These are phyloP conservation scores for Heliconius ismenius DNA, from an alignment of 2,888 invertebrate species.

Conservation along the genomic window DNA sequence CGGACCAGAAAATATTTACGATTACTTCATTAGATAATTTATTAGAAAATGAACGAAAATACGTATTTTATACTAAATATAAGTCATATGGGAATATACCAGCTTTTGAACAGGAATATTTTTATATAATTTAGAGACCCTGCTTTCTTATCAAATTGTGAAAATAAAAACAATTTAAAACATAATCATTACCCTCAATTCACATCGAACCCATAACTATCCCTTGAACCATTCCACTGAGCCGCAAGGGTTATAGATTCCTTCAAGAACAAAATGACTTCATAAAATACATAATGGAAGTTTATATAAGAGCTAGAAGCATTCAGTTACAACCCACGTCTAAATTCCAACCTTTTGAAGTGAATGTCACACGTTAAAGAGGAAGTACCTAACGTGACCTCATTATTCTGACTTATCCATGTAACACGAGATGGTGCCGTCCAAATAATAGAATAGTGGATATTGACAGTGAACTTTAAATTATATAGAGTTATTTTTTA, in stretches of 20 bases:
- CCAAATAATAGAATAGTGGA: conserved; percentile 4
- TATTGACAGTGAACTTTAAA: conserved; percentile 25
- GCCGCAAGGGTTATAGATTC: not conserved
- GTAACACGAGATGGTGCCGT: conserved; percentile 9
- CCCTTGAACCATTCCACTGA: too few species aligned
- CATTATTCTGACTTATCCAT: conserved; percentile 35
- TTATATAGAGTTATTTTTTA: not conserved
- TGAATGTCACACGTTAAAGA: conserved; percentile 48
- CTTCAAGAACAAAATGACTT: not conserved
- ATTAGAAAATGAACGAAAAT: not conserved
- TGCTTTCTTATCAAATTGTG: not conserved
- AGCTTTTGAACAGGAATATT: not conserved
- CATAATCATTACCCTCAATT: not conserved
- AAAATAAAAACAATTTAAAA: not conserved
- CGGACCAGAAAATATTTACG: not conserved
- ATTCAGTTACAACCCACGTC: conserved; percentile 33
- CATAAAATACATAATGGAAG: not conserved
- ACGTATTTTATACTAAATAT: not conserved
- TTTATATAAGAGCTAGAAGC: conserved; percentile 12
- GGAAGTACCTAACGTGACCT: conserved; percentile 42
- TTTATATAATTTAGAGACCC: not conserved
- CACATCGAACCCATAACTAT: too few species aligned
- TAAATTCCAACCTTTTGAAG: conserved; percentile 42
- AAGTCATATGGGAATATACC: too few species aligned
- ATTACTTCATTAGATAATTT: not conserved